phyloP scores from a whole-genome alignment of 1,140 invertebrate species.

The Sinella curviseta region DNA sequence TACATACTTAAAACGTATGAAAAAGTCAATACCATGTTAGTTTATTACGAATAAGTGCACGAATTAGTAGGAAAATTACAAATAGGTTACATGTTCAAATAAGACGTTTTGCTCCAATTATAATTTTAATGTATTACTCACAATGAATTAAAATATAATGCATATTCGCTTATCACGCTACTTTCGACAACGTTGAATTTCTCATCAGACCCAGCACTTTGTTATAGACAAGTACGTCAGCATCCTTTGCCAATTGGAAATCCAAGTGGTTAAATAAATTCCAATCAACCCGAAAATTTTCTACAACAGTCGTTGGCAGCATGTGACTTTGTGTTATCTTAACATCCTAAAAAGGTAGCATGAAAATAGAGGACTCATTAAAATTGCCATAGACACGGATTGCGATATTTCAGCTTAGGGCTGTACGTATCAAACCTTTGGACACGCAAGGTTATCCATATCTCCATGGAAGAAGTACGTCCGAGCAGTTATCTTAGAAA shows the following conservation, averaged over 20 bases:
- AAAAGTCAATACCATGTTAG: too few species aligned
- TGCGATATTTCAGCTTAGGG: too few species aligned
- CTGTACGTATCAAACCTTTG: too few species aligned
- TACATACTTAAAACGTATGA: too few species aligned
- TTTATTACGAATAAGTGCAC: too few species aligned
- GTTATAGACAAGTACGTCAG: conserved; percentile 8
- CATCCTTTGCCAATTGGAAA: background rate
- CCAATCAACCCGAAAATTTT: conserved; percentile 8
- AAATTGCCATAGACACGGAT: background rate
- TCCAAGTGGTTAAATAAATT: conserved; percentile 12
- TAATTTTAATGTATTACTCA: too few species aligned
- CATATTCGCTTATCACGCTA: too few species aligned
- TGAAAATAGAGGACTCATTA: background rate
- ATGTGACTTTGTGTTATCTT: background rate
- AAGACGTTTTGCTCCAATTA: too few species aligned
- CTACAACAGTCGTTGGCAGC: background rate
- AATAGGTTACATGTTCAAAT: too few species aligned
- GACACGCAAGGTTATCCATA: background rate
- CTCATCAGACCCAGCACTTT: background rate
- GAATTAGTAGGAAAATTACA: too few species aligned
- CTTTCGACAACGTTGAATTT: too few species aligned
- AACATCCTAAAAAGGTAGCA: background rate
- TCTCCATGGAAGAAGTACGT: background rate
- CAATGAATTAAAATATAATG: too few species aligned
- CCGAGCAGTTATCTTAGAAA: background rate